Conservation (phyloP, 1,140 invertebrate genomes). For the Gryon sp. region DNA sequence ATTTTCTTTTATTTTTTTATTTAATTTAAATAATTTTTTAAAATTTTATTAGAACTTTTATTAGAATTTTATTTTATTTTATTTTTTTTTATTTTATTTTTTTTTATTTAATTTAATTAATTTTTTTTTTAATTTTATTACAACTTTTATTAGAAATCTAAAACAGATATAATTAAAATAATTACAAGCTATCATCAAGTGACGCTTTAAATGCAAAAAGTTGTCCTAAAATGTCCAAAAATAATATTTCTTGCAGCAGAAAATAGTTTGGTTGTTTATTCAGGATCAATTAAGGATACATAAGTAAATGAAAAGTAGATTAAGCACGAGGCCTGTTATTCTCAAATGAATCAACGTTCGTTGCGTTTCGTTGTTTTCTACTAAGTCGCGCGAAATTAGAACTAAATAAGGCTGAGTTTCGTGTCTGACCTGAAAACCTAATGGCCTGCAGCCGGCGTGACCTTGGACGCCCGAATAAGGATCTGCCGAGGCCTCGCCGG, state of each 20-base stretch:
- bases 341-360: constrained; percentile 43
- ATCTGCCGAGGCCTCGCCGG: constrained; percentile 64
- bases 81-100: too few species aligned
- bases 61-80: too few species aligned
- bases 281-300: constrained; percentile 29
- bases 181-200: neutral
- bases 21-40: too few species aligned
- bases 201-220: neutral
- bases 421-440: constrained; percentile 69
- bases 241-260: too few species aligned
- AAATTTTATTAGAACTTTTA: too few species aligned
- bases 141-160: too few species aligned
- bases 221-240: too few species aligned
- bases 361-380: constrained; percentile 50
- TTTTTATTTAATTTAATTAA: too few species aligned
- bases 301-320: constrained; percentile 63
- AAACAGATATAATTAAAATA: neutral
- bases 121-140: too few species aligned
- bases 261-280: constrained; percentile 18
- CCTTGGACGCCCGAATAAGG: constrained; percentile 70
- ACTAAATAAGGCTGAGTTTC: constrained; percentile 63
- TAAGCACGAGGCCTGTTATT: constrained; percentile 60
- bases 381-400: constrained; percentile 59
- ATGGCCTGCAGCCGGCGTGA: constrained; percentile 67
- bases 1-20: too few species aligned